A percentile compares a stretch with the other conserved stretches of the same genome.
phyloP scores from a whole-genome alignment of 2,113 vertebrate species.

The Notothenia coriiceps region DNA sequence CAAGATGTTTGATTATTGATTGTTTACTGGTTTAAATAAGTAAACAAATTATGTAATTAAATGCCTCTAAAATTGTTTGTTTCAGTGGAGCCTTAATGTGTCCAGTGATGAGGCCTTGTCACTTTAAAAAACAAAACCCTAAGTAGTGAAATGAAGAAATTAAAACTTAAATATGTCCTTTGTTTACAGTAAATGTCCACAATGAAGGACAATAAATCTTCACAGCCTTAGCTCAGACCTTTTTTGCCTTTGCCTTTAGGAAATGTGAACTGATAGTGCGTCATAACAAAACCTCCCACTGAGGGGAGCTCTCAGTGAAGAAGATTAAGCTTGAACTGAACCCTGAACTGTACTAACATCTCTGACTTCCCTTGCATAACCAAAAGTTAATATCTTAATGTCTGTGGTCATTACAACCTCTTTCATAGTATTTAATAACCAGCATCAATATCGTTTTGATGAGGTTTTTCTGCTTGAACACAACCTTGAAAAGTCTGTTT shows the following conservation, averaged over 20 bases:
- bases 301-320: slow-evolving; percentile 55
- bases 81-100: slow-evolving; percentile 4
- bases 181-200: not conserved
- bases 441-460: slow-evolving; percentile 7
- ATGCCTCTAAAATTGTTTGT: not conserved
- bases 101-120: slow-evolving; percentile 10
- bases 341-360: not conserved
- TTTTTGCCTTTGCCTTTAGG: not conserved
- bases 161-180: not conserved
- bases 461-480: slow-evolving; percentile 16
- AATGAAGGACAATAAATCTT: slow-evolving; percentile 4
- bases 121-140: slow-evolving; percentile 3
- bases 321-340: not conserved
- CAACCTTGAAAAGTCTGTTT: slow-evolving; percentile 21
- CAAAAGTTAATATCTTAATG: slow-evolving; percentile 58
- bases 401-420: slow-evolving; percentile 56
- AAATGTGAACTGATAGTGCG: slow-evolving; percentile 42
- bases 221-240: not conserved
- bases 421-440: slow-evolving; percentile 31
- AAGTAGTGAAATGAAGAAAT: slow-evolving; percentile 3
- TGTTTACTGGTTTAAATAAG: not conserved
- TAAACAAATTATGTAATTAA: not conserved
- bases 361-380: not conserved
- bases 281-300: slow-evolving; percentile 58
- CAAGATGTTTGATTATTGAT: not conserved